phyloP scores from a whole-genome alignment of 2,797 vertebrate genomes.

The Antrozous pallidus region DNA sequence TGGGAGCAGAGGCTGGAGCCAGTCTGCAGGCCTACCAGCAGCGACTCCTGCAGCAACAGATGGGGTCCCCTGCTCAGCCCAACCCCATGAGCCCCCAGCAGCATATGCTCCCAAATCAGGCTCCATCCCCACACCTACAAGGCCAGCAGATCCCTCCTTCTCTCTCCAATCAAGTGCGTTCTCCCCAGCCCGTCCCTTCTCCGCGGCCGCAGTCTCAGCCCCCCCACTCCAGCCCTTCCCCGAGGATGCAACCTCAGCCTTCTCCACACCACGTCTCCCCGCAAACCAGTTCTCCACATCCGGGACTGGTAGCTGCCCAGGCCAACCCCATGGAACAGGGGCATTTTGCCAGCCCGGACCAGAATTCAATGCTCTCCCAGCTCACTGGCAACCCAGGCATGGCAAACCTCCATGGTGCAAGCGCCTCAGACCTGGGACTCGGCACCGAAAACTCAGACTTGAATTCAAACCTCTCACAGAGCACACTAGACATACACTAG shows the following conservation, averaged over 20 bases:
- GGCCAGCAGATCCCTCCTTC: conserved; percentile 90
- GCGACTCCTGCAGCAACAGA: conserved; percentile 93
- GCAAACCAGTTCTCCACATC: conserved; percentile 96
- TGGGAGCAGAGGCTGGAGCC: conserved; percentile 85
- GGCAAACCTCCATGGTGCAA: conserved; percentile 92
- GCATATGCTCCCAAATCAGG: conserved; percentile 87
- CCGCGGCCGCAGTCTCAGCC: conserved; percentile 97
- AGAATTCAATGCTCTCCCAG: conserved; percentile 95
- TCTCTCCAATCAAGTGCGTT: conserved; percentile 96
- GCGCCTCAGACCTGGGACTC: conserved; percentile 91
- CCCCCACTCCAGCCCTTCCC: conserved; percentile 97
- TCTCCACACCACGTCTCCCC: conserved; percentile 97
- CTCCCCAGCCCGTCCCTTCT: conserved; percentile 93
- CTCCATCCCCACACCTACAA: conserved; percentile 94
- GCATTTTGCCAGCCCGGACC: conserved; percentile 93
- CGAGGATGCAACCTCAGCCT: conserved; percentile 96
- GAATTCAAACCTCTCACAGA: conserved; percentile 94
- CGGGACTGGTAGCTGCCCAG: conserved; percentile 91
- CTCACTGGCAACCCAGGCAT: conserved; percentile 90
- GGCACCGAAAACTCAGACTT: conserved; percentile 91
- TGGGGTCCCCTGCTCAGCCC: conserved; percentile 90
- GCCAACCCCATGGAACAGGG: conserved; percentile 95
- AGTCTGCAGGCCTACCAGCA: conserved; percentile 90
- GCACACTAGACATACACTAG: conserved; percentile 95
- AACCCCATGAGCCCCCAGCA: conserved; percentile 96